Percentiles rank a stretch among this genome's conserved stretches.
phyloP scores from a whole-genome alignment of 2,797 vertebrate species.

The Harpagifer antarcticus region DNA sequence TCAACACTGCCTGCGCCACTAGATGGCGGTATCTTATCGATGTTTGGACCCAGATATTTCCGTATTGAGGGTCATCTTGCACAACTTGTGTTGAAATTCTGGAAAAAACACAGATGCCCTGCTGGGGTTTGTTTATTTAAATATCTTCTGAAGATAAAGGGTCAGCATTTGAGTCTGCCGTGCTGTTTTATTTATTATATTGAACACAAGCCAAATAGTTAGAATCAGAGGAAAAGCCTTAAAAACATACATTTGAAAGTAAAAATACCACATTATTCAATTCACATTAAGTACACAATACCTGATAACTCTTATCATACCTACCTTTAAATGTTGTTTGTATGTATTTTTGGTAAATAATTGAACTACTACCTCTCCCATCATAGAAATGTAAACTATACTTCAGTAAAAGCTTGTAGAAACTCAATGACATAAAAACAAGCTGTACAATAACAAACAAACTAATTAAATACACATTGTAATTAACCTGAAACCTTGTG shows the following conservation, averaged over 20 bases:
- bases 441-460: not conserved
- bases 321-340: not conserved
- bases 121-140: slow-evolving; percentile 23
- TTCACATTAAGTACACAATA: no score
- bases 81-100: slow-evolving; percentile 44
- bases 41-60: not conserved
- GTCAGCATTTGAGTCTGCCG: not conserved
- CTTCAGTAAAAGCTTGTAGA: not conserved
- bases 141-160: slow-evolving; percentile 1
- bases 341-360: slow-evolving; percentile 5
- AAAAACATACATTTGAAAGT: not conserved
- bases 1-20: slow-evolving; percentile 28
- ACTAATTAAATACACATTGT: slow-evolving; percentile 6
- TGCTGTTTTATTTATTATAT: not conserved
- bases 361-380: not conserved
- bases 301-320: not conserved
- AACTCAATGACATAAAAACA: slow-evolving; percentile 2
- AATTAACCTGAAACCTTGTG: slow-evolving; percentile 45
- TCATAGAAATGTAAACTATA: not conserved
- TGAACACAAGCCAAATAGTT: not conserved
- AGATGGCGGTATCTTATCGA: slow-evolving; percentile 56
- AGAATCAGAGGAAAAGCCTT: not conserved
- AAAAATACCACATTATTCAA: not conserved
- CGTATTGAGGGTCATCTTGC: slow-evolving; percentile 24
- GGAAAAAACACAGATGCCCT: slow-evolving; percentile 24